Evolutionary conservation across 2,797 vertebrate genomes (phyloP), one percentile per base, ranked within the genome.

Genomic region (Crenichthys baileyi): DNA sequence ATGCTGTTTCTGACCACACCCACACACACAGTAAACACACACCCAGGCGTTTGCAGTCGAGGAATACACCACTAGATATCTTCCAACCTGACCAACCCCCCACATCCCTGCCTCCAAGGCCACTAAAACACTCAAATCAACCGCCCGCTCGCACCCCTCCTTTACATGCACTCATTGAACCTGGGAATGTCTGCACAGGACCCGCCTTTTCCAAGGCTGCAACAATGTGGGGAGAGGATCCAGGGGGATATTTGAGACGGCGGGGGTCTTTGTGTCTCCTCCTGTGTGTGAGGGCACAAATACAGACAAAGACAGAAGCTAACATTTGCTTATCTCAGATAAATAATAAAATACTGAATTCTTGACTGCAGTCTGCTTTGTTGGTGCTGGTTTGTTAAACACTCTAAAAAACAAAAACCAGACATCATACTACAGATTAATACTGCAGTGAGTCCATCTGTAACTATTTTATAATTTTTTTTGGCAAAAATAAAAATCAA

Each of bases 81-180:
- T 77, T 79, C 79, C 78, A 76, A 31, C 29, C 74, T 3, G 75
- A 84, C 79, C 75, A 73, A 58, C 73, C 70, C 76, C 56, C 58
- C 26, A 70, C 31, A 75, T 65, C 77, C 75, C 50, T 51, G 58
- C 24, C 48, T 26, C 60, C 76, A 71, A 44, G 50, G 55, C 55
- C 68, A 44, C 79, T 72, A 80, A 87, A 86, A 76, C 22, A 6
- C 53, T 82, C 70, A 70, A 83, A 81, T 81, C 75, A 80, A 7
- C 53, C 72, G 76, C 77, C 46, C 16, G 2, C 56, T 15, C 0
- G 11, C 0, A 65, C 86, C 90, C 87, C 88, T 89, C 87, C 87
- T 75, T 80, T 29, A 8, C 79, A 90, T 11, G 90, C 74, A 76
- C 93, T 85, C 83, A 8, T 55, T 92, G 92, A 94, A 92, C 93